phyloP scores from a whole-genome alignment of 53 echinoderm and acorn worm genomes.

The Holothuria scabra region DNA sequence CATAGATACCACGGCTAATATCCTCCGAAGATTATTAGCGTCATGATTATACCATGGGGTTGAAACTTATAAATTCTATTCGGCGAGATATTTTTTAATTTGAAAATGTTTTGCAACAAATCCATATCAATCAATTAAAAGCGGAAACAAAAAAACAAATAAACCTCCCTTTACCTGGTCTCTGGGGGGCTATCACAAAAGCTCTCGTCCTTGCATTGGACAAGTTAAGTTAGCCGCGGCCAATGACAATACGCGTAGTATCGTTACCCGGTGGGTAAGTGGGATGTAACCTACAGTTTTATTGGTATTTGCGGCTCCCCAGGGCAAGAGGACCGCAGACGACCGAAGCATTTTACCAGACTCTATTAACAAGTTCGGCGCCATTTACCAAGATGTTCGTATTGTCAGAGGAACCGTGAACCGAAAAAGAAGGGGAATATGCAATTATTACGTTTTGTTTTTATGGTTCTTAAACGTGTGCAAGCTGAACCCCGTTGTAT shows the following conservation, averaged over 20 bases:
- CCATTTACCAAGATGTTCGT: neutral
- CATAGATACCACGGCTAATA: too few relatives aligned
- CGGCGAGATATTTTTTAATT: too few relatives aligned
- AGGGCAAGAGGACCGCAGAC: constrained; percentile 12
- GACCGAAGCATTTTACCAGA: constrained; percentile 41
- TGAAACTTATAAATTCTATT: too few relatives aligned
- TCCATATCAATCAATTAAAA: constrained; percentile 29
- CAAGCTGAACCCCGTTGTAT: too few relatives aligned
- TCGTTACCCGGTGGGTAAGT: neutral
- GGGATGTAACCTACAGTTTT: constrained; percentile 41
- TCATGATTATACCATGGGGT: too few relatives aligned
- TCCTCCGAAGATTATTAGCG: too few relatives aligned
- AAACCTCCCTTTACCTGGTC: neutral
- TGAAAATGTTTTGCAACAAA: constrained; percentile 3
- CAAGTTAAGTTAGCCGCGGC: neutral
- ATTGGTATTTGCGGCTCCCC: constrained; percentile 36
- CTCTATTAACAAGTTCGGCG: constrained; percentile 6
- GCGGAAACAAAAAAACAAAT: constrained; percentile 8
- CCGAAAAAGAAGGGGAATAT: neutral
- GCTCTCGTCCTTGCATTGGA: too few relatives aligned
- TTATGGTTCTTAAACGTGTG: neutral
- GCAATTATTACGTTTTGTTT: constrained; percentile 14
- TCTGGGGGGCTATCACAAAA: too few relatives aligned
- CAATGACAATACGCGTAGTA: constrained; percentile 9
- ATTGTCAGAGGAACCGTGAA: constrained; percentile 43